These are phyloP conservation scores for Coenonympha glycerion DNA, from an alignment of 2,888 invertebrate genomes.

Conservation along the genomic window DNA sequence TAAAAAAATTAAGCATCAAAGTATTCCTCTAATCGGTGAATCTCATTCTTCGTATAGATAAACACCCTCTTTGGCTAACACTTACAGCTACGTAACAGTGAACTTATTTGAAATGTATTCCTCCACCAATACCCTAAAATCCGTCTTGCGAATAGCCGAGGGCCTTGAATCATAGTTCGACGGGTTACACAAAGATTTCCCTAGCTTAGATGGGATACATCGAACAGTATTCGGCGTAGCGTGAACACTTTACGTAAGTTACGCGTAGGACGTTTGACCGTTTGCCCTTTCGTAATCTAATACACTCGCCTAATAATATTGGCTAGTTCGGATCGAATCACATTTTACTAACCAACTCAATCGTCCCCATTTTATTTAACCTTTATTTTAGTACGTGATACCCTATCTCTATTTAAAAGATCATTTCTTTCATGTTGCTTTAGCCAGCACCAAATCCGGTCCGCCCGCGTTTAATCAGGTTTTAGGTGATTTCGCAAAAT, in stretches of 20 bases:
- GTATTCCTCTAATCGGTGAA: too few species aligned
- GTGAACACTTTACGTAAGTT: constrained; percentile 3
- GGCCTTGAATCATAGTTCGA: background rate
- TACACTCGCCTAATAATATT: background rate
- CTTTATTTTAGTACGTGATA: constrained; percentile 1
- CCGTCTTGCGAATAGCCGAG: background rate
- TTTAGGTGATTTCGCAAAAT: too few species aligned
- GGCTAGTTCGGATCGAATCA: background rate
- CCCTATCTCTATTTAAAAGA: background rate
- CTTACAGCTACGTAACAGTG: too few species aligned
- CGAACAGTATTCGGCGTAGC: constrained; percentile 9
- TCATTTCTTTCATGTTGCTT: too few species aligned
- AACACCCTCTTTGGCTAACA: too few species aligned
- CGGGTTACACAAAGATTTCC: background rate
- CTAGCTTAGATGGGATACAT: background rate
- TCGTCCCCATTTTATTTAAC: background rate
- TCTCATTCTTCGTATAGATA: too few species aligned
- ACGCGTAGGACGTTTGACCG: constrained; percentile 4
- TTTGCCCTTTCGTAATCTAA: constrained; percentile 17
- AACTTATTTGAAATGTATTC: too few species aligned
- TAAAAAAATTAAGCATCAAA: too few species aligned
- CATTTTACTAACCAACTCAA: background rate
- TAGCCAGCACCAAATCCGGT: too few species aligned
- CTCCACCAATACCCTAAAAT: too few species aligned
- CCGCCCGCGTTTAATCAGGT: too few species aligned